A percentile compares a stretch with the other conserved stretches of the same genome.
These are phyloP conservation scores for Melikaiella ostensackeni DNA, from an alignment of 2,888 invertebrate species.

Conservation along the genomic window DNA sequence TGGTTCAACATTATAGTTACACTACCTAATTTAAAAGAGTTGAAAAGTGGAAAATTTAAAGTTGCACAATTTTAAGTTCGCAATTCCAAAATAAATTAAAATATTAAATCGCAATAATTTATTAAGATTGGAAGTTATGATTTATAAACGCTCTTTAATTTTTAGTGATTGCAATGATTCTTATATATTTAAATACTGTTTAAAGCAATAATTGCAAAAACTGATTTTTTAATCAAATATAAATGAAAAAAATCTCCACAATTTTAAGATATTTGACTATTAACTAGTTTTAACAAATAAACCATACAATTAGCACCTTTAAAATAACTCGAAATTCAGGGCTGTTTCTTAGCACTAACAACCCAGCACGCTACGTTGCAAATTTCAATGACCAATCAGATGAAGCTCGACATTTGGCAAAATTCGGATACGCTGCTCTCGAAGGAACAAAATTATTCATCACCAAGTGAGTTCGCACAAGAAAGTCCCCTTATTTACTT, in stretches of 20 bases:
- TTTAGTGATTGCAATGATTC: too few species aligned
- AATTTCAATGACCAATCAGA: slow-evolving; percentile 85
- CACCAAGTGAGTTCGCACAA: neutral
- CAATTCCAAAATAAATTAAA: too few species aligned
- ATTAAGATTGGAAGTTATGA: too few species aligned
- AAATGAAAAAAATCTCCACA: neutral
- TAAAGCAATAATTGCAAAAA: too few species aligned
- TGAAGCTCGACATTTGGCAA: slow-evolving; percentile 81
- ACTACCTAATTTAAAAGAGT: too few species aligned
- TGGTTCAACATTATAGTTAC: too few species aligned
- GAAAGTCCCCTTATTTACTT: neutral
- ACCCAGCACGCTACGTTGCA: slow-evolving; percentile 85
- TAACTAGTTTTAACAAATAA: neutral
- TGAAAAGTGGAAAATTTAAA: too few species aligned
- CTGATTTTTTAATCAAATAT: neutral
- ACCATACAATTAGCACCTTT: neutral
- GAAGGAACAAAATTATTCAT: slow-evolving; percentile 80
- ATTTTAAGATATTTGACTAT: neutral
- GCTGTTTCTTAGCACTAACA: slow-evolving; percentile 81
- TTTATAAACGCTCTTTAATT: too few species aligned
- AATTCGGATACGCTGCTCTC: slow-evolving; percentile 84
- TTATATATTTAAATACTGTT: too few species aligned
- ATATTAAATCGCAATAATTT: too few species aligned
- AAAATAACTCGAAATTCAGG: slow-evolving; percentile 76
- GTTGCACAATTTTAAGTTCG: too few species aligned